Evolutionary conservation across 2,113 vertebrate genomes (phyloP).

Genomic region (Rhombomys opimus): DNA sequence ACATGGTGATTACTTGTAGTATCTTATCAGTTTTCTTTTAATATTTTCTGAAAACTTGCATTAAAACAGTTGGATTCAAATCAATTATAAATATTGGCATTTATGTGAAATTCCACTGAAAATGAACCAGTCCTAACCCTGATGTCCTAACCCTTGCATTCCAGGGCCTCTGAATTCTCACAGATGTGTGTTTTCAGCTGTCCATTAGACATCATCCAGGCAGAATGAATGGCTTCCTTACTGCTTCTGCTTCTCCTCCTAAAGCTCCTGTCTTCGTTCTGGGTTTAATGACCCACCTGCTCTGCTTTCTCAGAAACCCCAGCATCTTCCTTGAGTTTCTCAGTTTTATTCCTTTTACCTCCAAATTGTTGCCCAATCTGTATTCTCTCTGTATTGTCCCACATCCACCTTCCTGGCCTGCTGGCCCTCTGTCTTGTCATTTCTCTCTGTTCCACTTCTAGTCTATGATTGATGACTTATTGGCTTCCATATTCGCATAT

Average conservation of each 20-base stretch:
- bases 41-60: neutral
- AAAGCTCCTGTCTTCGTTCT: neutral
- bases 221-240: neutral
- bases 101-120: constrained; percentile 38
- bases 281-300: neutral
- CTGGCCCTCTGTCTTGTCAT: neutral
- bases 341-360: neutral
- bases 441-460: neutral
- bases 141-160: neutral
- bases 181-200: constrained; percentile 11
- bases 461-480: neutral
- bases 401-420: neutral
- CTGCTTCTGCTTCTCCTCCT: neutral
- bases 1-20: neutral
- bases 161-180: constrained; percentile 34
- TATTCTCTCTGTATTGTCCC: neutral
- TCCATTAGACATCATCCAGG: neutral
- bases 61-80: constrained; percentile 11
- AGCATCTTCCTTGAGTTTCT: neutral
- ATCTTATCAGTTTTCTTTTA: constrained; percentile 25
- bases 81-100: constrained; percentile 26
- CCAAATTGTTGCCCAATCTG: neutral
- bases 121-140: neutral
- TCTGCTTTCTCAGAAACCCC: neutral
- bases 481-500: neutral